Evolutionary conservation across 1,140 invertebrate genomes (phyloP), one percentile per base, ranked within the genome.

Genomic region (Sipha flava): DNA sequence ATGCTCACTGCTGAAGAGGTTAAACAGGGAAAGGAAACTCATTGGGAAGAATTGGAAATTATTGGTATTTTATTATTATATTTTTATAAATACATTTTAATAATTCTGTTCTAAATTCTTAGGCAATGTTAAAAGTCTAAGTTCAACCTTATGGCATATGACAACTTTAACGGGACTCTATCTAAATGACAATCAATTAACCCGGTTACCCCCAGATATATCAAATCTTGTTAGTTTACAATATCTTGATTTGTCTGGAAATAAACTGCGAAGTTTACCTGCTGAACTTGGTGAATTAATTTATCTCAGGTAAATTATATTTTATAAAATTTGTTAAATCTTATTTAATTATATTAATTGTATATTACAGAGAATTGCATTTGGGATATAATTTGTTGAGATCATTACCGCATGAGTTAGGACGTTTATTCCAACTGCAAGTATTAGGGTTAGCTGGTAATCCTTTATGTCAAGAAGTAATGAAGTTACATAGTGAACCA

Each of bases 361-460:
- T 66, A 52, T 81, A 81, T 91, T 90, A 26, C 87, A 95, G 95
- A 87, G 97, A 99, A 87, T 89, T 99, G 82, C 90, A 96, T 83
- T 88, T 99, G 75, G 95, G 94, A 86, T 92, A 98, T 87, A 99
- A 99, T 88, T 92, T 92, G 84, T 88, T 99, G 81, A 90, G 96
- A 68, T 91, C 93, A 81, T 88, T 99, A 83, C 98, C 98, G 3
- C 98, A 95, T 87, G 97, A 99, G 87, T 89, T 99, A 83, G 98
- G 98, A 82, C 98, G 97, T 87, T 90, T 99, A 81, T 99, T 99
- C 87, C 95, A 98, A 87, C 89, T 99, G 82, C 93, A 96, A 87
- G 88, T 94, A 84, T 86, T 94, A 83, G 95, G 94, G 82, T 88
- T 98, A 82, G 92, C 94, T 84, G 95, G 95, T 16, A 99, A 99